A percentile compares a stretch with the other conserved stretches of the same genome.
Conservation (phyloP, 2,797 vertebrate genomes). For the Momotus momota region DNA sequence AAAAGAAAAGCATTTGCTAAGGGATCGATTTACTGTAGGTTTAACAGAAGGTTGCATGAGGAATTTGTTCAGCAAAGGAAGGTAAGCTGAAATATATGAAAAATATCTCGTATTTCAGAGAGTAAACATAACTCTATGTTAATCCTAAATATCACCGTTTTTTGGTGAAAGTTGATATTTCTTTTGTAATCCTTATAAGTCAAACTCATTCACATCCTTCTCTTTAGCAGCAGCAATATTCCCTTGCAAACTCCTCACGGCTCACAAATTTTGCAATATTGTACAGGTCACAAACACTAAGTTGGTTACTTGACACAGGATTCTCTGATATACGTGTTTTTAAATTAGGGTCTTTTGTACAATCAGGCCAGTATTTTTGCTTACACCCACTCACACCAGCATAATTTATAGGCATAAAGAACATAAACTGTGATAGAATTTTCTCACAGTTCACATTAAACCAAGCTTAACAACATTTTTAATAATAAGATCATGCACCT, state of each 20-base stretch:
- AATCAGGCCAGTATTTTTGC: not conserved
- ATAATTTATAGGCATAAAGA: not conserved
- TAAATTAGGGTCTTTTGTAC: not conserved
- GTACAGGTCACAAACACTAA: not conserved
- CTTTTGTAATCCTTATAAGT: not conserved
- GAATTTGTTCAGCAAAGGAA: conserved; percentile 47
- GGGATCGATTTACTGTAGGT: conserved; percentile 23
- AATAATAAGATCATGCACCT: not conserved
- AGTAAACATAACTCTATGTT: not conserved
- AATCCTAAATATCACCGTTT: not conserved
- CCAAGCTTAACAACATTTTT: not conserved
- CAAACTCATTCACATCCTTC: not conserved
- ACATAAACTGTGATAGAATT: not conserved
- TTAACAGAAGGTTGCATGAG: conserved; percentile 46
- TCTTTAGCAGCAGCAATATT: not conserved
- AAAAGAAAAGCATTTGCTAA: conserved; percentile 41
- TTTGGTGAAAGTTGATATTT: conserved; percentile 27
- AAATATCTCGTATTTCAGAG: conserved; percentile 26
- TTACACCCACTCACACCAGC: not conserved
- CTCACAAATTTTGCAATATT: not conserved
- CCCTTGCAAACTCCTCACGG: fast-evolving
- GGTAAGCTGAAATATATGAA: conserved; percentile 15
- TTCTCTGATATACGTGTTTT: not conserved
- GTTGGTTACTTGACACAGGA: not conserved
- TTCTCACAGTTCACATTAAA: not conserved